These are phyloP conservation scores for Serilophus lunatus DNA, from an alignment of 2,113 vertebrate species.

Conservation along the genomic window DNA sequence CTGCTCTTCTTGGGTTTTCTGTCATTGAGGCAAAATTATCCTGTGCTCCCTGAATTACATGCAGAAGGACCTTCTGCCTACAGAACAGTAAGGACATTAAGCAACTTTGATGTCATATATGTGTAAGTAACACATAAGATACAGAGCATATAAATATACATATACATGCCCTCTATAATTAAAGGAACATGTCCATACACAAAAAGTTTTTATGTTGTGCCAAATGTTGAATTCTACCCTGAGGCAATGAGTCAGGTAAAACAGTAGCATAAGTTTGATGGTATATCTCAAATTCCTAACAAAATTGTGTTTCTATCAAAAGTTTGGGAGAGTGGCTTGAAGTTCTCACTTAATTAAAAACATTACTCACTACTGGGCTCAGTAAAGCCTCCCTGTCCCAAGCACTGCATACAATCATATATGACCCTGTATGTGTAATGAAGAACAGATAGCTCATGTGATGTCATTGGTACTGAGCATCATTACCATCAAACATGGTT, in stretches of 20 bases:
- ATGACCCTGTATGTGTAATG: neutral
- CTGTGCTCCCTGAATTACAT: neutral
- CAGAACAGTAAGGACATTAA: neutral
- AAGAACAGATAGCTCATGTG: neutral
- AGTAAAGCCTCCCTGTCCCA: neutral
- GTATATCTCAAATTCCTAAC: slow-evolving; percentile 18
- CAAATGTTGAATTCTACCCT: slow-evolving; percentile 32
- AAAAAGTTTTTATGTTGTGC: slow-evolving; percentile 57
- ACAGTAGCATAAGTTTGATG: slow-evolving; percentile 12
- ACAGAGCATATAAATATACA: slow-evolving; percentile 19
- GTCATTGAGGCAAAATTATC: neutral
- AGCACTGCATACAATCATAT: neutral
- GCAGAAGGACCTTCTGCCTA: neutral
- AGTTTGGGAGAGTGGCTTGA: neutral
- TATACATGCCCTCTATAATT: slow-evolving; percentile 23
- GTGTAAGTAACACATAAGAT: neutral
- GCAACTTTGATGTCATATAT: neutral
- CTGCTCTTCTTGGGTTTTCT: neutral
- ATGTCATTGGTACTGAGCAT: neutral
- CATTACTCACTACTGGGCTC: neutral
- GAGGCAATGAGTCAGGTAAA: slow-evolving; percentile 35
- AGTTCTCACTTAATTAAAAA: neutral
- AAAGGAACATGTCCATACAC: slow-evolving; percentile 41
- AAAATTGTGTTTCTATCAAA: neutral
- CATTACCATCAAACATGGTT: neutral